Evolutionary conservation across 2,888 invertebrate species (phyloP), one percentile per base, ranked within the genome.

Genomic region (Harpalus rubripes): DNA sequence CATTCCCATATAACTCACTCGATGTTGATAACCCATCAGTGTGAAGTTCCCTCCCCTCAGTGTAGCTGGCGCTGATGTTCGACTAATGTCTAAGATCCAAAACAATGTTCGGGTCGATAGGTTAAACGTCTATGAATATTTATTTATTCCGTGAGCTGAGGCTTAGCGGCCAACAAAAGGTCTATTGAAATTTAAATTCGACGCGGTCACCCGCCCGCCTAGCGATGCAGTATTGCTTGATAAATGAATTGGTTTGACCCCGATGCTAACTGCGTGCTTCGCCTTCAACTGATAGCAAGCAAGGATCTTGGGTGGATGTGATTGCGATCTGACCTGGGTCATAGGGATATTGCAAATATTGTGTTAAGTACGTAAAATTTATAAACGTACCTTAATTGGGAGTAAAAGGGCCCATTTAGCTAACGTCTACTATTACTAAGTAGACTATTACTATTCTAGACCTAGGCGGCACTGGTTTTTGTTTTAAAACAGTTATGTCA

Each of bases 51-150:
- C 32, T 39, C 68, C 68, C 10, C 16, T 26, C 65, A 32, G 3
- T 41, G n/a, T 26, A 74, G 44, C 39, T 15, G n/a, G 26, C 81
- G 68, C 65, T 81, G 26, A 56, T 52, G 65, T 84, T 76, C 32
- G 44, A 85, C 72, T 80, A 85, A 85, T 85, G 59, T 18, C 68
- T 80, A 39, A 59, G 80, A 80, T 85, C 80, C 79, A 80, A 85
- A 85, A 85, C 85, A 85, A 85, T 85, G 85, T 85, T 41, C 26
- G 58, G 85, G 85, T 85, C 85, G 68, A 80, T 85, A 85, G 85
- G 85, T 85, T 85, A 85, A 85, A 80, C 85, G 56, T 72, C 61
- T 80, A 85, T 85, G 85, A 85, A 85, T 85, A 85, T 85, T 85
- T 85, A 85, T 85, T 85, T 85, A 85, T 85, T 79, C 85, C 80